These are phyloP conservation scores for Tauraco erythrolophus DNA, from an alignment of 2,113 vertebrate genomes.

Conservation along the genomic window DNA sequence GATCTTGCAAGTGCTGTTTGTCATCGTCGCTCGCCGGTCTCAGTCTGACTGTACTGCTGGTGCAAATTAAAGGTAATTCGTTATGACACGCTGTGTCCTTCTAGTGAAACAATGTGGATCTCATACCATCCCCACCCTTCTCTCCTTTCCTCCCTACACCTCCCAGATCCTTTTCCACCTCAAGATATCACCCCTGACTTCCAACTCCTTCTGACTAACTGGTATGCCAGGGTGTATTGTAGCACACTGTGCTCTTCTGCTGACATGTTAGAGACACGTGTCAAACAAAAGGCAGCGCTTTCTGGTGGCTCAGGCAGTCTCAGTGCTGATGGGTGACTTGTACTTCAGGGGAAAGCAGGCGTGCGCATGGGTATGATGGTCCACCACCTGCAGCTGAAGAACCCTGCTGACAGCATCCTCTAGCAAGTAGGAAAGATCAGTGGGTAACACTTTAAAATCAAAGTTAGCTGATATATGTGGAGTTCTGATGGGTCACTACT, in stretches of 20 bases:
- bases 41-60: conserved; percentile 76
- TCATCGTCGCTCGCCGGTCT: conserved; percentile 76
- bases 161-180: background rate
- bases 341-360: background rate
- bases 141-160: background rate
- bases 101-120: conserved; percentile 73
- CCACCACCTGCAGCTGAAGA: background rate
- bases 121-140: background rate
- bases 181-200: background rate
- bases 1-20: conserved; percentile 85
- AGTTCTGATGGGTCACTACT: background rate
- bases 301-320: background rate
- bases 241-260: background rate
- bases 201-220: background rate
- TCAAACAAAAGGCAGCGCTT: background rate
- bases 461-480: background rate
- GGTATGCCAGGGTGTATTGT: background rate
- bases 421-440: background rate
- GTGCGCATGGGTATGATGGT: accelerated
- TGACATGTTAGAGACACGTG: background rate
- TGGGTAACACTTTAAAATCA: background rate
- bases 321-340: background rate
- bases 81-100: conserved; percentile 84
- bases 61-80: conserved; percentile 84
- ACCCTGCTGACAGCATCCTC: background rate